These are phyloP conservation scores for Chirona hameri DNA, from an alignment of 2,888 invertebrate species.

Conservation along the genomic window DNA sequence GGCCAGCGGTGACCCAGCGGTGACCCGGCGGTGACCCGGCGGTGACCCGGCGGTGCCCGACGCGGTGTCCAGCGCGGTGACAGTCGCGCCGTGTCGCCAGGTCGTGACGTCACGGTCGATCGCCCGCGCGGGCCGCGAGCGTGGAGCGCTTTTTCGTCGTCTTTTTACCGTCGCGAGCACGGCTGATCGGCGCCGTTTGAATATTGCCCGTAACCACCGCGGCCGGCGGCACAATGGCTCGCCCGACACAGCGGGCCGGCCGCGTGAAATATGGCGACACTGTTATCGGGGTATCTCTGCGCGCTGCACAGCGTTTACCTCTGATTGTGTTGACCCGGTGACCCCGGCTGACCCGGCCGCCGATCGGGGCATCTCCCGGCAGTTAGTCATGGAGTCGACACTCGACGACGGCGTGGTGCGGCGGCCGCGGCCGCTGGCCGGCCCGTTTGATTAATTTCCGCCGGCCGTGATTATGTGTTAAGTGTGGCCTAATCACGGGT, in stretches of 20 bases:
- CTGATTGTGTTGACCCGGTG: not conserved
- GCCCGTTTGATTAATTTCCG: not conserved
- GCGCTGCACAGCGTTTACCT: not conserved
- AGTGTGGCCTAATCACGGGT: not conserved
- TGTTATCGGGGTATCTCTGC: slow-evolving; percentile 9
- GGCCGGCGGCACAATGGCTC: not conserved
- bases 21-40: not conserved
- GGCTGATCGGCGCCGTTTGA: not conserved
- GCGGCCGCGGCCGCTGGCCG: not conserved
- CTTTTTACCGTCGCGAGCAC: not conserved
- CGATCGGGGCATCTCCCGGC: not conserved
- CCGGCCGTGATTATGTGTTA: not conserved
- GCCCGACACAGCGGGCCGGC: not conserved
- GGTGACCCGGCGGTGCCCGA: no score
- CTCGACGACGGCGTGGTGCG: not conserved
- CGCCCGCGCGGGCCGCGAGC: not conserved
- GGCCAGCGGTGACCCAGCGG: not conserved
- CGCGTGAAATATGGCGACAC: slow-evolving; percentile 4
- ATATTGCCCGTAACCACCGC: not conserved
- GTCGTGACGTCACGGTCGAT: not conserved
- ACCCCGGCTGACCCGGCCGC: not conserved
- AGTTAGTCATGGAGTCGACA: not conserved
- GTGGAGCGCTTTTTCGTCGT: not conserved
- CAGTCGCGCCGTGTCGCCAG: not conserved
- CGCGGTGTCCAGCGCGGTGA: not conserved